Conservation (phyloP, 1,140 invertebrate species). For the Apis cerana region DNA sequence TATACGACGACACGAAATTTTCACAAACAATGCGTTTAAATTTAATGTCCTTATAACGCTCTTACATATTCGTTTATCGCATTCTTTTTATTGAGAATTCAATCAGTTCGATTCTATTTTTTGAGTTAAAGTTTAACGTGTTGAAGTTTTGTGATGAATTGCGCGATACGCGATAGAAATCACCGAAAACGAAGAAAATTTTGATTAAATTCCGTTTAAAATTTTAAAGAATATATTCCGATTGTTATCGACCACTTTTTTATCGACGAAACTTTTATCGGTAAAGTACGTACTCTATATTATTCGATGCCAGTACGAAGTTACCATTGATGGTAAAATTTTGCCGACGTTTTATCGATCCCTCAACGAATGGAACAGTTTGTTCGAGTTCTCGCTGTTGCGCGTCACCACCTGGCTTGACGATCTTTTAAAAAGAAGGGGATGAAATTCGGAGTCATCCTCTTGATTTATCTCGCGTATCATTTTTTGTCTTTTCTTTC, state of each 20-base stretch:
- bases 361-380: neutral
- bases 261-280: constrained; percentile 28
- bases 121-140: fast-evolving
- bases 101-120: neutral
- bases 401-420: constrained; percentile 55
- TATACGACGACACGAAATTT: constrained; percentile 25
- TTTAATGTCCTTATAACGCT: constrained; percentile 31
- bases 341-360: constrained; percentile 52
- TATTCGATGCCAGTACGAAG: neutral
- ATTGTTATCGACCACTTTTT: constrained; percentile 9
- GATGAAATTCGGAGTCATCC: neutral
- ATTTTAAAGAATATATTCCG: neutral
- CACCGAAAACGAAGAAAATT: neutral
- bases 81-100: neutral
- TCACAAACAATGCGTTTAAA: constrained; percentile 25
- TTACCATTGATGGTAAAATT: constrained; percentile 31
- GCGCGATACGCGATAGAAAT: neutral
- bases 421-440: neutral
- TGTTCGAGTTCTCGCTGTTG: constrained; percentile 17
- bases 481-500: too few species aligned
- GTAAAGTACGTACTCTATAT: neutral
- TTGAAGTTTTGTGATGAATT: too few species aligned
- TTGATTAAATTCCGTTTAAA: neutral
- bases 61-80: neutral
- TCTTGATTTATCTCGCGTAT: too few species aligned